A percentile compares a stretch with the other conserved stretches of the same genome.
These are phyloP conservation scores for Drosophila borborema DNA, from an alignment of 2,888 invertebrate species.

Conservation along the genomic window DNA sequence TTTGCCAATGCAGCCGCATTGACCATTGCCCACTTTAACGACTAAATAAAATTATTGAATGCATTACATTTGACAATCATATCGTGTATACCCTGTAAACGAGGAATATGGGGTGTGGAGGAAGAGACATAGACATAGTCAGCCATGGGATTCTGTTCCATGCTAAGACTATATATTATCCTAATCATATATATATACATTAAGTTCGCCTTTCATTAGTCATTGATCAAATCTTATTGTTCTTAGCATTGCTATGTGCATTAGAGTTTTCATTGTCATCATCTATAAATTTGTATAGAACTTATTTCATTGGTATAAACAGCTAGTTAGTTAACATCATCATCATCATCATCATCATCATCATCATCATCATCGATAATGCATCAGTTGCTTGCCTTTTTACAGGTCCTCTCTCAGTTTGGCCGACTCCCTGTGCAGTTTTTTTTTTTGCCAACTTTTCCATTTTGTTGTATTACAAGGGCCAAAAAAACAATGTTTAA, in stretches of 20 bases:
- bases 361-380: not conserved
- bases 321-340: too few relatives aligned
- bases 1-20: not conserved
- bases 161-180: too few relatives aligned
- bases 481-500: conserved; percentile 35
- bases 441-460: not conserved
- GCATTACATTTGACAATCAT: not conserved
- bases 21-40: conserved; percentile 21
- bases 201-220: too few relatives aligned
- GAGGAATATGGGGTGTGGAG: too few relatives aligned
- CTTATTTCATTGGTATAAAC: too few relatives aligned
- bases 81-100: conserved; percentile 8
- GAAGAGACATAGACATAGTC: too few relatives aligned
- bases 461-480: not conserved
- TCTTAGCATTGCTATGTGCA: not conserved
- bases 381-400: not conserved
- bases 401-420: not conserved
- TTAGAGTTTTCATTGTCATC: not conserved
- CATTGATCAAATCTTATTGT: not conserved
- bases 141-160: too few relatives aligned
- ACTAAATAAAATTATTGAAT: conserved; percentile 30
- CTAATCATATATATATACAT: too few relatives aligned
- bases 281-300: too few relatives aligned
- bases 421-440: not conserved
- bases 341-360: not conserved